Evolutionary conservation across 2,888 invertebrate genomes (phyloP).

Genomic region (Tinea pellionella): DNA sequence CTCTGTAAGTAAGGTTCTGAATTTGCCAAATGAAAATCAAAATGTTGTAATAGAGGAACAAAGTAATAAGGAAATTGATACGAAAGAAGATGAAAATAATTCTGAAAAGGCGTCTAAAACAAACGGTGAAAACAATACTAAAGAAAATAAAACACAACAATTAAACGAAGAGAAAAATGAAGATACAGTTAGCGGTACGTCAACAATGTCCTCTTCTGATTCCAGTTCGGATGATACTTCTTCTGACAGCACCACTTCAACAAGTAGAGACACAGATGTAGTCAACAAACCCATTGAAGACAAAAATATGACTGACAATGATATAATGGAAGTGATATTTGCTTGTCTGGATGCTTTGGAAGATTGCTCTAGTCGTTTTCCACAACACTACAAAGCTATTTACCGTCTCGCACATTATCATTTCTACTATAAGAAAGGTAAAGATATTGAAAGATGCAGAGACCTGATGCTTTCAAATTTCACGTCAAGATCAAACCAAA

Average conservation of each 20-base stretch:
- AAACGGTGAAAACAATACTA: slow-evolving; percentile 21
- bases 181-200: slow-evolving; percentile 44
- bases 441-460: slow-evolving; percentile 76
- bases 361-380: slow-evolving; percentile 86
- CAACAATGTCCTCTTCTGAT: slow-evolving; percentile 54
- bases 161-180: slow-evolving; percentile 28
- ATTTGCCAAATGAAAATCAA: slow-evolving; percentile 15
- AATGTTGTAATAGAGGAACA: slow-evolving; percentile 22
- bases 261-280: slow-evolving; percentile 62
- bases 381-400: slow-evolving; percentile 93
- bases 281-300: slow-evolving; percentile 50
- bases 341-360: slow-evolving; percentile 82
- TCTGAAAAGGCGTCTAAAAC: slow-evolving; percentile 18
- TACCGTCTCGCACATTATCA: slow-evolving; percentile 89
- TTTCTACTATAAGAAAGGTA: slow-evolving; percentile 76
- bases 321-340: slow-evolving; percentile 71
- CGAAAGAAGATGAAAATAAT: slow-evolving; percentile 14
- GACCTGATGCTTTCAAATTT: slow-evolving; percentile 79
- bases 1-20: not conserved
- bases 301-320: slow-evolving; percentile 56
- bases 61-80: slow-evolving; percentile 14
- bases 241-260: slow-evolving; percentile 61
- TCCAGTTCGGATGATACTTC: slow-evolving; percentile 71
- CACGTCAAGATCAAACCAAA: slow-evolving; percentile 72
- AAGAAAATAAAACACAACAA: not conserved